Percentiles rank a stretch among this genome's conserved stretches.
Evolutionary conservation across 2,113 vertebrate species (phyloP).

Genomic region (Microcebus griseorufus): DNA sequence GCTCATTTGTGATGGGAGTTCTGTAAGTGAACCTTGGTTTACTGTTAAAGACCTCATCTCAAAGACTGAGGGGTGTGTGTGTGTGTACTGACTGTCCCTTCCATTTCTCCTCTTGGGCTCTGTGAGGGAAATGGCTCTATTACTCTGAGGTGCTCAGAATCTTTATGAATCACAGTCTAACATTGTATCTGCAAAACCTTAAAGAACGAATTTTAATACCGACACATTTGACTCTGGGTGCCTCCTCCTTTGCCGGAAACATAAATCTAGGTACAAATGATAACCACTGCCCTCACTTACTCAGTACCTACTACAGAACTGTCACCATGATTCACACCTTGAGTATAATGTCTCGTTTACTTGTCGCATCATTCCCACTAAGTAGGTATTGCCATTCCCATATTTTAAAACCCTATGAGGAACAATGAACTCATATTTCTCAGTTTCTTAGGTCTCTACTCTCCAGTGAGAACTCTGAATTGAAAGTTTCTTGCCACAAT

Average conservation of each 20-base stretch:
- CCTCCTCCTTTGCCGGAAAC: neutral
- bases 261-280: neutral
- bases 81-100: neutral
- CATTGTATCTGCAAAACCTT: neutral
- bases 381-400: neutral
- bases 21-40: slow-evolving; percentile 22
- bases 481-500: neutral
- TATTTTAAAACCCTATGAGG: neutral
- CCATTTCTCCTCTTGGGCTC: neutral
- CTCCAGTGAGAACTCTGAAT: neutral
- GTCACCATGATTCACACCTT: neutral
- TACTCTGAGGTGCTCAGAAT: neutral
- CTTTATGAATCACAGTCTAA: neutral
- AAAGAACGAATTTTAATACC: neutral
- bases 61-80: neutral
- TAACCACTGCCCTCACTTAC: neutral
- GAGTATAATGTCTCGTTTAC: neutral
- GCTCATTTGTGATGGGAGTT: slow-evolving; percentile 24
- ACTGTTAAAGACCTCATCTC: neutral
- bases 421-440: neutral
- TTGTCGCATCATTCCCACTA: neutral
- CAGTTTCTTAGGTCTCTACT: neutral
- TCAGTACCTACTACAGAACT: neutral
- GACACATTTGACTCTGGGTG: neutral
- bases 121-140: neutral